Conservation (phyloP, 1,140 invertebrate genomes). For the Drosophila murphyi region DNA sequence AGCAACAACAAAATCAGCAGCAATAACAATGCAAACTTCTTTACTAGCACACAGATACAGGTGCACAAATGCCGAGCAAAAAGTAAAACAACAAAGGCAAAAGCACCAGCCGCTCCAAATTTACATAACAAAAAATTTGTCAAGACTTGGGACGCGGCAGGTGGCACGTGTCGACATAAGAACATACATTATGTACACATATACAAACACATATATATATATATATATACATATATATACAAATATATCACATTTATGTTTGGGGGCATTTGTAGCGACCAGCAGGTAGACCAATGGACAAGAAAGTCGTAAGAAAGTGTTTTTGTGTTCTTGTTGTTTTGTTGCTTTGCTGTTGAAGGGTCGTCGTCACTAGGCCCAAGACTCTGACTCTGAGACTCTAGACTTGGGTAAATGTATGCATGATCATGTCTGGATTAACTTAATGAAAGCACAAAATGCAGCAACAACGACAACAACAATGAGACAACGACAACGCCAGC, state of each 20-base stretch:
- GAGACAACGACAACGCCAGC: constrained; percentile 15
- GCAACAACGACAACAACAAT: constrained; percentile 13
- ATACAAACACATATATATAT: constrained; percentile 14
- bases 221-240: constrained; percentile 40
- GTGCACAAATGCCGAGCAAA: constrained; percentile 59
- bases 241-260: too few relatives aligned
- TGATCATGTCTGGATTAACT: constrained; percentile 84
- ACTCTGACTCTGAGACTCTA: constrained; percentile 6
- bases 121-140: constrained; percentile 79
- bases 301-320: constrained; percentile 48
- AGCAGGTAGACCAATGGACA: constrained; percentile 34
- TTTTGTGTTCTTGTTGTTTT: constrained; percentile 1
- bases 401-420: constrained; percentile 67
- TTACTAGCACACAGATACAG: constrained; percentile 65
- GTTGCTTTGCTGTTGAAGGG: constrained; percentile 24
- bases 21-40: constrained; percentile 44
- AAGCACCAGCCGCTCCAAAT: constrained; percentile 44
- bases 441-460: constrained; percentile 71
- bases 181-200: constrained; percentile 16
- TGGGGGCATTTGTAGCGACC: constrained; percentile 5
- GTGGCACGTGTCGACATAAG: constrained; percentile 45
- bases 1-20: constrained; percentile 4
- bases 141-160: constrained; percentile 45
- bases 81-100: constrained; percentile 48
- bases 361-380: constrained; percentile 3